phyloP scores from a whole-genome alignment of 92 coral and sea anemone species.

The Meandrina meandrites region DNA sequence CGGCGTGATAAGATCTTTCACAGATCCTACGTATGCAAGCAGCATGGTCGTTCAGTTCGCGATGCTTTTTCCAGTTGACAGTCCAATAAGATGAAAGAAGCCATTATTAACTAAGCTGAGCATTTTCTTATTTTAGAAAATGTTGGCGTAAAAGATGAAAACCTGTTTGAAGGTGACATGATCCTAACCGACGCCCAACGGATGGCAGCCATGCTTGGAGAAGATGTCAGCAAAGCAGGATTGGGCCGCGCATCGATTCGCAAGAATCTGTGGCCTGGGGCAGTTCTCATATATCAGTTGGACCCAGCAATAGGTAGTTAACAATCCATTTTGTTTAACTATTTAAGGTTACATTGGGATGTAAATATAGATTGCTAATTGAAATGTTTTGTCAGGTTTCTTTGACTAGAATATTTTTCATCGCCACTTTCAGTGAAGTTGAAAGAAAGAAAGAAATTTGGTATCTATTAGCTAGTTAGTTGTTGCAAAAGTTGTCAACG shows the following conservation, averaged over 20 bases:
- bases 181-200: slow-evolving; percentile 53
- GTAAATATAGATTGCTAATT: too few species aligned
- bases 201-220: slow-evolving; percentile 57
- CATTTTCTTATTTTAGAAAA: slow-evolving; percentile 13
- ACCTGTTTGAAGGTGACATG: slow-evolving; percentile 69
- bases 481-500: too few species aligned
- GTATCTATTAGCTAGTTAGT: too few species aligned
- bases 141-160: slow-evolving; percentile 12
- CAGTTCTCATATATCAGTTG: slow-evolving; percentile 49
- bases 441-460: too few species aligned
- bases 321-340: not conserved
- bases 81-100: too few species aligned
- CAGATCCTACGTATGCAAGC: too few species aligned
- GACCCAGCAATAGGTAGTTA: slow-evolving; percentile 43
- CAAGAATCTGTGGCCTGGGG: slow-evolving; percentile 72
- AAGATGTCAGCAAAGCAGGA: slow-evolving; percentile 66
- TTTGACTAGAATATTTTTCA: too few species aligned
- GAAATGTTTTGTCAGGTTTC: too few species aligned
- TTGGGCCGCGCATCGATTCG: slow-evolving; percentile 61
- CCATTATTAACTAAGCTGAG: not conserved
- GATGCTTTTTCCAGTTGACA: not conserved
- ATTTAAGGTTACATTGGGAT: not conserved
- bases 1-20: too few species aligned
- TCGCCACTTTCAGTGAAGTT: too few species aligned
- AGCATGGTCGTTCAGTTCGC: not conserved